Conservation (phyloP, 2,888 invertebrate genomes). For the Drosophila helvetica region DNA sequence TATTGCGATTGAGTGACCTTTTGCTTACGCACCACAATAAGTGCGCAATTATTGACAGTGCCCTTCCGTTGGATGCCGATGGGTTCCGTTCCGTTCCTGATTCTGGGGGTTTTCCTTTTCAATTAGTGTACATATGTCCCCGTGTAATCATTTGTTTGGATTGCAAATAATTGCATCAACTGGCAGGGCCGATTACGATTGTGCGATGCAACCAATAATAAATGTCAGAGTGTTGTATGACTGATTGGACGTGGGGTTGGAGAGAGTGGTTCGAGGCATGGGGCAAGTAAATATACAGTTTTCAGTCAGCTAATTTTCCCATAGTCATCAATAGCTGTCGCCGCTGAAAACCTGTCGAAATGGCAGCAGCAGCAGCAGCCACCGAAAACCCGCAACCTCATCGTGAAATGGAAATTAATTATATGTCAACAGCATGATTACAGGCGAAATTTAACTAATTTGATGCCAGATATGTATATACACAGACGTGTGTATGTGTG, state of each 20-base stretch:
- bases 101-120: constrained; percentile 15
- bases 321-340: constrained; percentile 36
- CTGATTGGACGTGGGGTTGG: constrained; percentile 12
- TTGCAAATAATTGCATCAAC: constrained; percentile 42
- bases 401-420: constrained; percentile 50
- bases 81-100: neutral
- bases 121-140: constrained; percentile 12
- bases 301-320: constrained; percentile 32
- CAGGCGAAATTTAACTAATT: constrained; percentile 39
- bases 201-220: constrained; percentile 34
- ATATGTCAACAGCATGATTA: constrained; percentile 49
- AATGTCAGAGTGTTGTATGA: constrained; percentile 45
- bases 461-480: constrained; percentile 8
- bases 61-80: too few species aligned
- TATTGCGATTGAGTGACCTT: neutral
- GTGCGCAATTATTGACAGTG: constrained; percentile 6
- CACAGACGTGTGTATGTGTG: too few species aligned
- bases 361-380: constrained; percentile 31
- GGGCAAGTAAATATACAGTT: constrained; percentile 39
- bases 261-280: constrained; percentile 1
- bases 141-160: constrained; percentile 45
- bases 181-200: constrained; percentile 51
- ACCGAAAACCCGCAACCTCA: constrained; percentile 33
- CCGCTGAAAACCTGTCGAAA: constrained; percentile 11
- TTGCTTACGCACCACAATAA: constrained; percentile 14